These are phyloP conservation scores for Hypena proboscidalis DNA, from an alignment of 2,888 invertebrate genomes.

Conservation along the genomic window DNA sequence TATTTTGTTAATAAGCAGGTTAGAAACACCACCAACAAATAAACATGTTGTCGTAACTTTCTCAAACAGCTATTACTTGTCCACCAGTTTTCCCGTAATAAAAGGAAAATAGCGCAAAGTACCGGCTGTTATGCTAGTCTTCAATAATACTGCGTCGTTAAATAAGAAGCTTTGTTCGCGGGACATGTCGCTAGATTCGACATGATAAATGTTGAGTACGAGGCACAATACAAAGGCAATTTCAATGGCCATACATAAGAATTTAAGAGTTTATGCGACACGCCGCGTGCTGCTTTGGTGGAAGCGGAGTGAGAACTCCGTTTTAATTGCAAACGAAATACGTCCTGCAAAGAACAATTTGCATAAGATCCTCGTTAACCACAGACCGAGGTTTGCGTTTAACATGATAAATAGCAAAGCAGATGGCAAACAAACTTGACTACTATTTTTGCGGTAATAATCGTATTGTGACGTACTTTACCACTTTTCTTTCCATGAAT, in stretches of 20 bases:
- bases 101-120: conserved; percentile 29
- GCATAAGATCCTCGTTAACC: conserved; percentile 40
- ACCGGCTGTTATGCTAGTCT: conserved; percentile 27
- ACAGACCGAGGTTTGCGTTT: conserved; percentile 25
- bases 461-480: conserved; percentile 19
- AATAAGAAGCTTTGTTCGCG: conserved; percentile 46
- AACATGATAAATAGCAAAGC: conserved; percentile 18
- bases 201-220: conserved; percentile 44
- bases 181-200: conserved; percentile 39
- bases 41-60: conserved; percentile 27
- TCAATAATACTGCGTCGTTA: conserved; percentile 45
- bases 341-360: conserved; percentile 33
- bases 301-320: conserved; percentile 13
- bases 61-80: conserved; percentile 19
- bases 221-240: conserved; percentile 43
- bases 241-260: conserved; percentile 38
- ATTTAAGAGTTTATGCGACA: conserved; percentile 32
- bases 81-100: conserved; percentile 29
- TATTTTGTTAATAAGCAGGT: neutral
- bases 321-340: conserved; percentile 41
- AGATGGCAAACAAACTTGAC: conserved; percentile 12
- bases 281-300: conserved; percentile 17
- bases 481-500: conserved; percentile 2
- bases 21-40: conserved; percentile 13
- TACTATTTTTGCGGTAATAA: conserved; percentile 15